These are phyloP conservation scores for Laupala kohalensis DNA, from an alignment of 1,140 invertebrate species.

Conservation along the genomic window DNA sequence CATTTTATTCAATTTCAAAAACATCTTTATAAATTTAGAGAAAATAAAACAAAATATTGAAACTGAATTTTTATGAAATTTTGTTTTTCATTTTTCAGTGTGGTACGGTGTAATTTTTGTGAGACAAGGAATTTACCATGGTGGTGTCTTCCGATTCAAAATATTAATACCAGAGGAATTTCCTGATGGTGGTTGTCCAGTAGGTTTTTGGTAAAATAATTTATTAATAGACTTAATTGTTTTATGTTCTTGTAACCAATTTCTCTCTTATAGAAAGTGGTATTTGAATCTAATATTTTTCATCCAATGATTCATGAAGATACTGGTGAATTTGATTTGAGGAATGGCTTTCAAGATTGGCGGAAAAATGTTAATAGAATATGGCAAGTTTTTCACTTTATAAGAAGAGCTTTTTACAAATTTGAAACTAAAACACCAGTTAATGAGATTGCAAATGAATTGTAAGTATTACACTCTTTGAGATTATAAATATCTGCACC, in stretches of 20 bases:
- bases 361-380: slow-evolving; percentile 65
- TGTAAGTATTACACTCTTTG: background rate
- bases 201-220: slow-evolving; percentile 33
- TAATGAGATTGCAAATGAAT: slow-evolving; percentile 8
- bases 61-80: background rate
- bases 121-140: slow-evolving; percentile 71
- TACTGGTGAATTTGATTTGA: slow-evolving; percentile 60
- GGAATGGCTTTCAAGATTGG: slow-evolving; percentile 72
- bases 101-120: slow-evolving; percentile 92
- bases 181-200: slow-evolving; percentile 71
- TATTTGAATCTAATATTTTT: slow-evolving; percentile 73
- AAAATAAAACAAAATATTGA: background rate
- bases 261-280: slow-evolving; percentile 54
- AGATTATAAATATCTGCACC: background rate
- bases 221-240: too few relatives aligned
- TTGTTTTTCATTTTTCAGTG: slow-evolving; percentile 55
- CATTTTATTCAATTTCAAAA: background rate
- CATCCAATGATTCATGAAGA: slow-evolving; percentile 73
- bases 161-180: slow-evolving; percentile 75
- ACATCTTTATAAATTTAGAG: background rate
- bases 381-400: slow-evolving; percentile 79
- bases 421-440: slow-evolving; percentile 40
- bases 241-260: too few relatives aligned
- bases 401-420: slow-evolving; percentile 69
- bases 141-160: slow-evolving; percentile 78